Base-by-base conservation (phyloP, 1,140 invertebrate genomes). In the Drosophila athabasca region DNA sequence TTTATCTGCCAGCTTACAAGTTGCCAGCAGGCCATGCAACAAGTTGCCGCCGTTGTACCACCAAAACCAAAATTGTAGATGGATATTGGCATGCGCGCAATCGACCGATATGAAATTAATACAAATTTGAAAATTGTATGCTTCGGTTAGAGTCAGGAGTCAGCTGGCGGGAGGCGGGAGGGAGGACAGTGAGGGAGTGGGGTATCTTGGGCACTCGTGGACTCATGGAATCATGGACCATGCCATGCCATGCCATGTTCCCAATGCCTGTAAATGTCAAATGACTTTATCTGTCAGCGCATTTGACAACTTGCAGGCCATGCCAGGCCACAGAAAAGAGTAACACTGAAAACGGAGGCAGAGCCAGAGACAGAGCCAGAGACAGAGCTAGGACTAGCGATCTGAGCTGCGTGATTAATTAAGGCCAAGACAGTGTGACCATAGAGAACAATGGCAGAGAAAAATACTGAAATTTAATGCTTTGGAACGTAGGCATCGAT, bases 201-300 rank as follows among this genome's bases (percentile, higher is more conserved):
- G 35, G 49, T 4, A 39, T 13, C 35, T 19, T 19, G 17, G 17
- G 11, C 9, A 22, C 8, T 29, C 26, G 15, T 53, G 15, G 49
- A 41, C 11, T 17, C 29, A 45, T 29, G 57, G 35, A 43, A 17
- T 29, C 24, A 17, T 17, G 44, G 60, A 8, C 35, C 51, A 57
- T 61, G 54, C 54, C 62, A 65, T 62, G 62, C 46, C 51, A 29
- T 45, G 68, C 62, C 78, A 87, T 87, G 83, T 87, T 76, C 61
- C 76, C 78, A 58, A 77, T 88, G 83, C 79, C 72, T 88, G 83
- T 88, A 88, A 88, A 88, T 88, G 84, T 88, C 83, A 88, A 89
- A 88, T 88, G 83, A 77, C 83, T 88, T 88, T 89, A 88, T 88
- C 83, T 88, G 83, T 88, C 83, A 83, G 72, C 84, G 65, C 54